These are phyloP conservation scores for Octodon degus DNA, from an alignment of 2,113 vertebrate genomes.

Conservation along the genomic window DNA sequence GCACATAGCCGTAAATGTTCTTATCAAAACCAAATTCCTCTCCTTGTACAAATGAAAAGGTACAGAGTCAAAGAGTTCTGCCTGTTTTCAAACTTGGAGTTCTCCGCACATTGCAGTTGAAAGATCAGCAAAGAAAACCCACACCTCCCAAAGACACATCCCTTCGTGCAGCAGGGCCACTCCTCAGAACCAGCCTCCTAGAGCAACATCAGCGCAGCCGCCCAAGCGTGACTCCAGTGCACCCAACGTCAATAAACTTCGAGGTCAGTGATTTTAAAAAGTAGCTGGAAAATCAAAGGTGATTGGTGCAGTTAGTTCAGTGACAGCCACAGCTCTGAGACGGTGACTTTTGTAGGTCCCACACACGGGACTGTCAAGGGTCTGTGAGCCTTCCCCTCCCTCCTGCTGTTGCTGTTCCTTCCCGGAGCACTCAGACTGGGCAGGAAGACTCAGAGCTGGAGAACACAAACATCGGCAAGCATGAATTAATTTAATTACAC, in stretches of 20 bases:
- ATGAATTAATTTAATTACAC: not conserved
- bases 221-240: not conserved
- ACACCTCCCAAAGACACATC: not conserved
- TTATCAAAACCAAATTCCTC: not conserved
- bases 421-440: rapidly evolving
- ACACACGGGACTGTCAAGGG: not conserved
- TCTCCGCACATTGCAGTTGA: not conserved
- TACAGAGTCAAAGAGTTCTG: not conserved
- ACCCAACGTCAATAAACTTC: not conserved
- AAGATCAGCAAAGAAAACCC: not conserved
- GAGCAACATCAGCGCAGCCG: not conserved
- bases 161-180: not conserved
- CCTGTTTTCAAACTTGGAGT: not conserved
- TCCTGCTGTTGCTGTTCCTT: not conserved
- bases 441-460: rapidly evolving
- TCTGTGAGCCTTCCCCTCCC: not conserved
- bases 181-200: not conserved
- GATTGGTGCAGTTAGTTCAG: not conserved
- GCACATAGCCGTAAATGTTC: not conserved
- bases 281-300: not conserved
- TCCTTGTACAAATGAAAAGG: not conserved
- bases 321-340: not conserved
- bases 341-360: constrained; percentile 1
- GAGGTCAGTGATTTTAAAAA: constrained; percentile 52
- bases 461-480: not conserved